These are phyloP conservation scores for Microchrysa polita DNA, from an alignment of 2,888 invertebrate genomes.

Conservation along the genomic window DNA sequence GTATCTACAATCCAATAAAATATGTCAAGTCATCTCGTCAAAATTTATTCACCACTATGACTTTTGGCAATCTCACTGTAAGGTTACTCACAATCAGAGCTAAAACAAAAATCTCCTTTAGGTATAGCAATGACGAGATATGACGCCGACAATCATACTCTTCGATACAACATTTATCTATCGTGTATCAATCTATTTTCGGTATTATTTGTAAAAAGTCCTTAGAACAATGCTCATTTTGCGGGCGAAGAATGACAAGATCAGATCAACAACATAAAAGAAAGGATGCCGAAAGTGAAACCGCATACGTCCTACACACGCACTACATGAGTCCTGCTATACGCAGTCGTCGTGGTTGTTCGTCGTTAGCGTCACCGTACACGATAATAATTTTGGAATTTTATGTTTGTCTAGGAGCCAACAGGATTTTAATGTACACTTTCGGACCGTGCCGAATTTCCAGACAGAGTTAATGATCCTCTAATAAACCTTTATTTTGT, in stretches of 20 bases:
- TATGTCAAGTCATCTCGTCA: slow-evolving; percentile 22
- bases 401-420: slow-evolving; percentile 43
- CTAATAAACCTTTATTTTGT: slow-evolving; percentile 39
- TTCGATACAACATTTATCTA: not conserved
- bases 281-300: slow-evolving; percentile 41
- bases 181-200: slow-evolving; percentile 23
- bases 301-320: not conserved
- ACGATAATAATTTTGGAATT: slow-evolving; percentile 25
- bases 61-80: slow-evolving; percentile 33
- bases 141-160: too few relatives aligned
- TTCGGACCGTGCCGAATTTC: slow-evolving; percentile 40
- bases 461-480: slow-evolving; percentile 46
- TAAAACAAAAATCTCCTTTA: slow-evolving; percentile 30
- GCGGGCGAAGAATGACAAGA: slow-evolving; percentile 30
- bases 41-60: not conserved
- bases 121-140: not conserved
- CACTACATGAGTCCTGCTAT: not conserved
- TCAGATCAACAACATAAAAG: slow-evolving; percentile 14
- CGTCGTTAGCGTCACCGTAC: slow-evolving; percentile 7
- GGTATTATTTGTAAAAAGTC: slow-evolving; percentile 32
- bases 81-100: not conserved
- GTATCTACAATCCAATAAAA: slow-evolving; percentile 11
- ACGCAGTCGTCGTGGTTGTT: slow-evolving; percentile 29
- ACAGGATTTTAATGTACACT: slow-evolving; percentile 22
- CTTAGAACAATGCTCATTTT: slow-evolving; percentile 4